Base-by-base conservation (phyloP, 2,113 vertebrate species). In the Salvelinus namaycush region DNA sequence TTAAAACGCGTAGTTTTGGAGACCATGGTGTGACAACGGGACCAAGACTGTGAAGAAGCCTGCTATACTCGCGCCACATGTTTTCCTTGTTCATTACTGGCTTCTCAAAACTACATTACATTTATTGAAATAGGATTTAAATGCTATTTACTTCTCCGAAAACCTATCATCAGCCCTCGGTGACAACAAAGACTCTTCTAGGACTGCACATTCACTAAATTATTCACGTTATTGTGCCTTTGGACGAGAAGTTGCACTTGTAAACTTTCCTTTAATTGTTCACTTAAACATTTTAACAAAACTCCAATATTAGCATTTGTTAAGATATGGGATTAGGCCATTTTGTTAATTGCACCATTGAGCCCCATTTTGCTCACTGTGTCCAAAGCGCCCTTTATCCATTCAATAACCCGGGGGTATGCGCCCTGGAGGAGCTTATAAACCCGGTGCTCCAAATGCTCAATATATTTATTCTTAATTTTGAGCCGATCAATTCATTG, bases 391-490 rank as follows among this genome's bases (percentile, higher is more conserved):
- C 94, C 95, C 94, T 97, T 96, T 96, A 92, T 94, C 91, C 93
- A 94, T 96, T 97, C 95, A 98, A 97, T 97, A 96, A 96, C 95
- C 95, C 93, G 91, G 92, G 96, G 94, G 94, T 98, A 85, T 96
- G 96, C 95, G 97, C 97, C 95, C 96, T 95, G 96, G 95, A 97
- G 95, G 96, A 96, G 95, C 96, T 97, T 96, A 97, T 95, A 95
- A 95, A 93, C 94, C 91, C 90, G 92, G 92, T 97, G 95, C 96
- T 97, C 95, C 95, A 99, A 99, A 98, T 96, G 95, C 95, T 97
- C 96, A 94, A 97, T 99, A 98, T 99, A 99, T 99, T 98, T 99
- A 97, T 99, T 99, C 97, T 97, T 99, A 99, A 99, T 99, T 99
- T 99, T 97, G 97, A 97, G 95, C 95, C 96, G 95, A 99, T 99